Base-by-base conservation (phyloP, 2,888 invertebrate species). In the Penaeus monodon region DNA sequence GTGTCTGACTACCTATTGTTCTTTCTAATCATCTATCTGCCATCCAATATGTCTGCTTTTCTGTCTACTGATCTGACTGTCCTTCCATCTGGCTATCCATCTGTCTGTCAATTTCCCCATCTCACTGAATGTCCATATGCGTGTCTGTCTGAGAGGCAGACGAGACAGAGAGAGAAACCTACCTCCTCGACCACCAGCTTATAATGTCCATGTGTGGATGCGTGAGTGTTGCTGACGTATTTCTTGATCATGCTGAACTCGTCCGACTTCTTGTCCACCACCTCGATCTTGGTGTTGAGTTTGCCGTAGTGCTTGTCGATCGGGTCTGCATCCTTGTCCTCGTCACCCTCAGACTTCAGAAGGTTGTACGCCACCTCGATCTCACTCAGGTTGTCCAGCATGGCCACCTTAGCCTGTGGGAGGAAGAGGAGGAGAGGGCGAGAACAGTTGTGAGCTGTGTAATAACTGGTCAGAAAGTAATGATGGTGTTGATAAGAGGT, bases 341-440 rank as follows among this genome's bases (percentile, higher is more conserved):
- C 92, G 20, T 91, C 92, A 79, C 94, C 93, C 91, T 94, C 94
- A 78, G 93, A 92, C 91, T 96, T 95, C 91, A 99, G 93, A 91
- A 99, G 93, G 91, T 94, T 97, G 93, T 98, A 99, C 0, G 99
- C 99, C 81, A 98, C 95, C 93, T 99, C 98, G 91, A 99, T 96
- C 92, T 99, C 99, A 91, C 98, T 93, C 85, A 99, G 93, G 90
- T 96, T 97, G 91, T 99, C 98, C 89, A 99, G 92, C 98, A 99
- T 98, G 90, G 96, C 96, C 24, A 94, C 92, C 93, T 96, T 96
- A 90, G 93, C 92, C 94, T 95, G 91, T n/a, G 91, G 17, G 64
- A n/a, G n/a, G n/a, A 90, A 90, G 86, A 79, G 83, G 66, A 81
- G n/a, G 81, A 10, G 82, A 63, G n/a, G 66, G 57, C 10, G 73